A percentile compares a stretch with the other conserved stretches of the same genome.
phyloP scores from a whole-genome alignment of 2,888 invertebrate genomes.

The Cataglyphis albicans region DNA sequence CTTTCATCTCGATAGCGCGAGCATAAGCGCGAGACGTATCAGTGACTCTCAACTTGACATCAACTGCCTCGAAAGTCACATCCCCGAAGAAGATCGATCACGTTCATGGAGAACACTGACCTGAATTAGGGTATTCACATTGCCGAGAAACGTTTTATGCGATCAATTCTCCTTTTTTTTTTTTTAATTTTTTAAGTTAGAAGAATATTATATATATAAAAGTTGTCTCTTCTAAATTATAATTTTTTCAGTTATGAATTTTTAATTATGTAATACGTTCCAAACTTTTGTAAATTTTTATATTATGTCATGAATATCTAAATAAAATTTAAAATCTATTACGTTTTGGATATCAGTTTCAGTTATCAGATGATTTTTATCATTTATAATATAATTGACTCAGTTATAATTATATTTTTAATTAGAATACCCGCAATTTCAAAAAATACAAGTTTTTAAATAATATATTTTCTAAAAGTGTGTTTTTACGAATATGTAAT shows the following conservation, averaged over 20 bases:
- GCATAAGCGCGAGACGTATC: conserved; percentile 66
- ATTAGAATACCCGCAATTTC: neutral
- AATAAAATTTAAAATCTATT: neutral
- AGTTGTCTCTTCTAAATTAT: neutral
- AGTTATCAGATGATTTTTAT: neutral
- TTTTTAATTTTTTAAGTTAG: conserved; percentile 4
- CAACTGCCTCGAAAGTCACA: conserved; percentile 51
- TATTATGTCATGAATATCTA: neutral
- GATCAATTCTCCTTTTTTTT: conserved; percentile 15
- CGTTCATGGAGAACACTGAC: conserved; percentile 42
- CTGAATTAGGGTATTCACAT: conserved; percentile 60
- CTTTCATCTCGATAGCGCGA: conserved; percentile 73
- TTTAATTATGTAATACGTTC: neutral
- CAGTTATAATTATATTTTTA: neutral
- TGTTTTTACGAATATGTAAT: neutral
- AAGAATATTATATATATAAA: neutral
- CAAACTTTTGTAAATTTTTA: neutral
- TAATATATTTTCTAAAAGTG: neutral
- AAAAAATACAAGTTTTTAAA: neutral
- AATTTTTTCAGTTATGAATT: neutral
- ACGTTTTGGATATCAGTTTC: neutral
- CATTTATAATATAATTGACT: neutral
- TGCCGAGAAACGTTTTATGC: conserved; percentile 58
- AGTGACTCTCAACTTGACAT: conserved; percentile 70
- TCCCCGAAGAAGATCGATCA: conserved; percentile 69